Base-by-base conservation (phyloP, 2,888 invertebrate species). In the Unio delphinus region DNA sequence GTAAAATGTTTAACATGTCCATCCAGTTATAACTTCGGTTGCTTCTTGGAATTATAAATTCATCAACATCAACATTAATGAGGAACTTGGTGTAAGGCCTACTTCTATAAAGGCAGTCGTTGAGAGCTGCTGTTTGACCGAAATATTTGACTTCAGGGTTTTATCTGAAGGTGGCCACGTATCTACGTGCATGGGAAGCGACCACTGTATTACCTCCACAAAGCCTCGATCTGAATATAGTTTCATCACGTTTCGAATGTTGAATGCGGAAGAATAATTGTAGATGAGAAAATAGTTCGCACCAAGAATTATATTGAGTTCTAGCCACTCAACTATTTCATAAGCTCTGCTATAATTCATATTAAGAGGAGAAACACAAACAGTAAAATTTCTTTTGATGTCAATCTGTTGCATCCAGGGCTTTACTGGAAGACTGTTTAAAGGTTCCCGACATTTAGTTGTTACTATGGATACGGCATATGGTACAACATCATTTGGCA, bases 241-340 rank as follows among this genome's bases (percentile, higher is more conserved):
- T 1, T 78, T 55, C 59, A 87, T 73, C 17, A 87, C 83, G 28
- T 70, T 67, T 5, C 75, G 74, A 18, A 84, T 79, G 68, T 86
- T 86, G 30, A 55, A n/a, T 0, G 82, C 76, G 11, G 81, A 78
- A 28, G 83, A 81, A 71, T 83, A 76, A 66, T 83, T 82, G 74
- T 89, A 89, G 70, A 89, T 84, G 20, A 81, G 74, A 64, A 89
- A 80, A 63, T 80, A 79, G 7, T 83, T 74, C 0, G 87, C 89
- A 3, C 89, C 89, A 18, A 89, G 77, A 26, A 89, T 65, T 57
- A 75, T 75, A 64, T 86, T 87, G 28, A 88, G 65, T 74, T 89
- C 89, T 7, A 89, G 79, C 84, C 87, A 88, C 72, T 89, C 87
- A 6, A 89, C 82, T 28, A 89, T 73, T 66, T 83, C 85, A 59